Conservation (phyloP, 1,140 invertebrate species). For the Neotoxoptera formosana region DNA sequence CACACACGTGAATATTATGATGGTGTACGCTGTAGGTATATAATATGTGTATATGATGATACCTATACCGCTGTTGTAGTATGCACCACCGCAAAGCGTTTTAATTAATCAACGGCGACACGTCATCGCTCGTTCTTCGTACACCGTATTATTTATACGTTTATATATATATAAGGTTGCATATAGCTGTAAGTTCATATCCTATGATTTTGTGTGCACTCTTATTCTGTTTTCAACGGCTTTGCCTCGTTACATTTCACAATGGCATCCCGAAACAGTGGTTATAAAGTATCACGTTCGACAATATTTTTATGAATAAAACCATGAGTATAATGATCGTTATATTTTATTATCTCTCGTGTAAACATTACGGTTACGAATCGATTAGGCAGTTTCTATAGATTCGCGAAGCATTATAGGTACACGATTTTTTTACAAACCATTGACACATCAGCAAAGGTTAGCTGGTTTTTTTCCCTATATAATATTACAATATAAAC, state of each 20-base stretch:
- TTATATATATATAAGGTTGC: neutral
- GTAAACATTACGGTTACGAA: neutral
- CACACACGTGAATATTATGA: neutral
- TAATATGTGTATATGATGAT: too few relatives aligned
- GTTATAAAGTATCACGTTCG: neutral
- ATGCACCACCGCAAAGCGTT: constrained; percentile 19
- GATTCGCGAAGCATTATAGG: neutral
- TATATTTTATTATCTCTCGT: neutral
- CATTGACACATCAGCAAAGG: neutral
- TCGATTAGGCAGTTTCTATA: neutral
- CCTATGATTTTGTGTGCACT: neutral
- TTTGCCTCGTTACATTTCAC: neutral
- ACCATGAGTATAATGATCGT: neutral
- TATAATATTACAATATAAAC: too few relatives aligned
- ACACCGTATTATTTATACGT: neutral
- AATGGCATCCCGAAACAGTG: too few relatives aligned
- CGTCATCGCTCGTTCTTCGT: neutral
- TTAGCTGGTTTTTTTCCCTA: too few relatives aligned
- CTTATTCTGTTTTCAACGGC: neutral
- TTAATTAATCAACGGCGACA: constrained; percentile 27
- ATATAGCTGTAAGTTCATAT: neutral
- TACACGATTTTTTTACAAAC: neutral
- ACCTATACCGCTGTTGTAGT: neutral
- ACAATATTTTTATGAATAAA: neutral
- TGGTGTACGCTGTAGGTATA: neutral